Conservation (phyloP, 2,888 invertebrate genomes). For the Euphydryas editha region DNA sequence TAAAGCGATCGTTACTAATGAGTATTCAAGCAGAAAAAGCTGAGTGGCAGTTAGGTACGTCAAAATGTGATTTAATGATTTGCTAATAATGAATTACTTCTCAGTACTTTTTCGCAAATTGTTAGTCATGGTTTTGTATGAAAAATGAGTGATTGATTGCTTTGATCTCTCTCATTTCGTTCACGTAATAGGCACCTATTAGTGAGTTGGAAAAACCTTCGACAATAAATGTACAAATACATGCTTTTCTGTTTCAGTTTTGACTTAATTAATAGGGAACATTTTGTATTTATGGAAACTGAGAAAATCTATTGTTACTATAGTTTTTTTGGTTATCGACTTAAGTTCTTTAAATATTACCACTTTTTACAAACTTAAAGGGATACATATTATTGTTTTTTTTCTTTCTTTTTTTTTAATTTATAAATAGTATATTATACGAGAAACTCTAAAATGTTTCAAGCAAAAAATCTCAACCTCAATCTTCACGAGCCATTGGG, state of each 20-base stretch:
- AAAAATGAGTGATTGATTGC: conserved; percentile 6
- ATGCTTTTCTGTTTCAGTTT: too few species aligned
- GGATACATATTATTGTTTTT: too few species aligned
- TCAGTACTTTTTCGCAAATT: neutral
- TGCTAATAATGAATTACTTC: neutral
- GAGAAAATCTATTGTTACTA: too few species aligned
- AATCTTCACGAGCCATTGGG: neutral
- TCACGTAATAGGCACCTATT: neutral
- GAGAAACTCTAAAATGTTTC: neutral
- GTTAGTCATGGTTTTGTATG: conserved; percentile 2
- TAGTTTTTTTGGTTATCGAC: too few species aligned
- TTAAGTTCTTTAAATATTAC: too few species aligned
- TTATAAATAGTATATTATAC: too few species aligned
- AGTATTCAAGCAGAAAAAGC: too few species aligned
- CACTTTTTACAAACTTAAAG: too few species aligned
- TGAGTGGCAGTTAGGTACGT: neutral
- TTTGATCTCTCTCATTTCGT: neutral
- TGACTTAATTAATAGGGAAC: too few species aligned
- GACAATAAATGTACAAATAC: neutral
- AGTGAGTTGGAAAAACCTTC: neutral
- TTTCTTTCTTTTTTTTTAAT: too few species aligned
- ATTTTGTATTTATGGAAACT: too few species aligned
- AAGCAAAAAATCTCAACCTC: neutral
- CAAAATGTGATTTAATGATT: neutral
- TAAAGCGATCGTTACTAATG: too few species aligned